These are phyloP conservation scores for Cheilosia urbana DNA, from an alignment of 2,888 invertebrate species.

Conservation along the genomic window DNA sequence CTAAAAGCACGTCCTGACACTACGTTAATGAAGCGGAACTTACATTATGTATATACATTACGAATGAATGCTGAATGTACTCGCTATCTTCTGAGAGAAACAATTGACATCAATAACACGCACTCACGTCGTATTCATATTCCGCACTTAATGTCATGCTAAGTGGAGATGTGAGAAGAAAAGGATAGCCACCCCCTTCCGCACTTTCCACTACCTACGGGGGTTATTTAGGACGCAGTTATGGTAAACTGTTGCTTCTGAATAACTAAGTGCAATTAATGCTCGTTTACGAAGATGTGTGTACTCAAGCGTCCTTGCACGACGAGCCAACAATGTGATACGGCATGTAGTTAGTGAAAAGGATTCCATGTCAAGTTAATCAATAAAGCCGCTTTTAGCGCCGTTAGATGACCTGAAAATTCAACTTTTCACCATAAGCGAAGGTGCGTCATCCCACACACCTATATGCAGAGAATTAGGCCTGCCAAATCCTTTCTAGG, in stretches of 20 bases:
- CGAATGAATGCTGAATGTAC: conserved; percentile 28
- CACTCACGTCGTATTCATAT: conserved; percentile 49
- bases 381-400: background rate
- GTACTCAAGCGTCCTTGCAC: conserved; percentile 1
- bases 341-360: background rate
- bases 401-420: background rate
- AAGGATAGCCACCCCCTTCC: conserved; percentile 19
- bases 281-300: conserved; percentile 6
- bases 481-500: conserved; percentile 34
- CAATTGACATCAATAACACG: conserved; percentile 61
- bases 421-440: background rate
- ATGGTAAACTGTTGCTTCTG: conserved; percentile 35
- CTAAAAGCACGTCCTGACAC: conserved; percentile 1
- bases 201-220: conserved; percentile 19
- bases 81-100: background rate
- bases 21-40: background rate
- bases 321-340: background rate
- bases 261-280: conserved; percentile 54
- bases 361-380: background rate
- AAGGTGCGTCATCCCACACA: background rate
- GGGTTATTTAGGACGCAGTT: conserved; percentile 41
- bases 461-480: background rate
- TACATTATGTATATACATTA: conserved; percentile 1
- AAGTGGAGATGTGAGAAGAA: conserved; percentile 41
- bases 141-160: conserved; percentile 35